Conservation (phyloP, 2,797 vertebrate genomes). For the Muscicapa striata region DNA sequence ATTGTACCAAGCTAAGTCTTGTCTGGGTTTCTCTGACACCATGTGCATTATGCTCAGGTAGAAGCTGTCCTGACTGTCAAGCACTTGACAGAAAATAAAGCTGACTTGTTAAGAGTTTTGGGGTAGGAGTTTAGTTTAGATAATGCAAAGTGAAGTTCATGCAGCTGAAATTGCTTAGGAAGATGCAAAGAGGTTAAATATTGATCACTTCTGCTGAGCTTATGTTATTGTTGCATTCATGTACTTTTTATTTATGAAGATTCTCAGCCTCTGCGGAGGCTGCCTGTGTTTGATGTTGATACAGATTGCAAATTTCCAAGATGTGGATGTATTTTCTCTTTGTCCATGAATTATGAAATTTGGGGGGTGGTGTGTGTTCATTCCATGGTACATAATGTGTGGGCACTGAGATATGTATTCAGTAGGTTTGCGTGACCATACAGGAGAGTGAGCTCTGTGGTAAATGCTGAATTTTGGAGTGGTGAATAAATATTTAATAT, state of each 20-base stretch:
- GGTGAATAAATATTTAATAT: not conserved
- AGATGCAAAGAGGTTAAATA: not conserved
- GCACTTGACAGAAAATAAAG: not conserved
- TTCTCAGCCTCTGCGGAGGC: not conserved
- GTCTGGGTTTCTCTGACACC: not conserved
- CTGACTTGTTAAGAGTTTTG: not conserved
- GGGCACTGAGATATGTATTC: not conserved
- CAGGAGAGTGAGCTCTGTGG: not conserved
- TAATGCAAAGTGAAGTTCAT: not conserved
- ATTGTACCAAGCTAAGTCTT: not conserved
- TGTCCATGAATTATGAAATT: not conserved
- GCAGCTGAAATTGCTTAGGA: not conserved
- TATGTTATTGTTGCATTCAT: not conserved
- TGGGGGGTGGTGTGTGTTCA: not conserved
- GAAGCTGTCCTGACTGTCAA: not conserved
- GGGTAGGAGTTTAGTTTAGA: not conserved
- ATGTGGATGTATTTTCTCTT: not conserved
- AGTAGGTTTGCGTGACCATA: not conserved
- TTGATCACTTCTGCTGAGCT: not conserved
- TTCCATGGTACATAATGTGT: not conserved
- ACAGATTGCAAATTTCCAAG: not conserved
- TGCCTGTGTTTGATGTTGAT: not conserved
- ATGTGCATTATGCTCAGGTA: not conserved
- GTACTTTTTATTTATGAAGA: not conserved
- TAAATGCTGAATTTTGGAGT: not conserved